Evolutionary conservation across 2,888 invertebrate genomes (phyloP).

Genomic region (Amiota mariae): DNA sequence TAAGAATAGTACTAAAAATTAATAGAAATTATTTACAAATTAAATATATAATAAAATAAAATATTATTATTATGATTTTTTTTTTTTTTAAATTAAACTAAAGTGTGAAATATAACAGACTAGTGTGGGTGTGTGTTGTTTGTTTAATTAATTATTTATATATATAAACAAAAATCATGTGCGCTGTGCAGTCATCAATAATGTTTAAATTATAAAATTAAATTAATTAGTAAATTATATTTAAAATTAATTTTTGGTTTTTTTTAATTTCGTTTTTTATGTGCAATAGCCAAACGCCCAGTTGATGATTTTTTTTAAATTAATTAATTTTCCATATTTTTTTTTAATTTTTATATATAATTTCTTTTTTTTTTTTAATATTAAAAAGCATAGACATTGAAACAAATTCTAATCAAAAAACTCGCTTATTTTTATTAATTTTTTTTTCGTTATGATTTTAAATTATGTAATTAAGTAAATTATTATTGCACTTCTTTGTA

Average conservation of each 20-base stretch:
- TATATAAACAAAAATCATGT: constrained; percentile 32
- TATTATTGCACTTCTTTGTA: background rate
- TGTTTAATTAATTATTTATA: too few relatives aligned
- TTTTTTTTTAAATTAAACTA: constrained; percentile 30
- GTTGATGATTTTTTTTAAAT: background rate
- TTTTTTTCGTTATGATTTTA: too few relatives aligned
- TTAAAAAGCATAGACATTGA: constrained; percentile 23
- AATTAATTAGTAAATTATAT: background rate
- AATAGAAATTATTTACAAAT: constrained; percentile 49
- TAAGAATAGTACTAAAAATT: constrained; percentile 56
- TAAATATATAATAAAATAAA: constrained; percentile 16
- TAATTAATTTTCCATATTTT: background rate
- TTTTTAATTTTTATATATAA: background rate
- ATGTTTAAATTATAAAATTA: background rate
- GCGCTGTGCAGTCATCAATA: constrained; percentile 3
- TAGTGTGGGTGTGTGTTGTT: constrained; percentile 57
- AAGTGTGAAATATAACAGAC: constrained; percentile 59
- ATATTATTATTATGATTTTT: constrained; percentile 10
- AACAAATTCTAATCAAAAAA: constrained; percentile 3
- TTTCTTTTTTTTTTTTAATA: background rate
- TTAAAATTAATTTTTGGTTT: constrained; percentile 14
- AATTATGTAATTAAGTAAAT: background rate
- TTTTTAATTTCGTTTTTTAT: constrained; percentile 10
- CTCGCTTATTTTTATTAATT: too few relatives aligned
- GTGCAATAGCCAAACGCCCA: constrained; percentile 28